phyloP scores from a whole-genome alignment of 2,888 invertebrate species.

The Eurois occulta region DNA sequence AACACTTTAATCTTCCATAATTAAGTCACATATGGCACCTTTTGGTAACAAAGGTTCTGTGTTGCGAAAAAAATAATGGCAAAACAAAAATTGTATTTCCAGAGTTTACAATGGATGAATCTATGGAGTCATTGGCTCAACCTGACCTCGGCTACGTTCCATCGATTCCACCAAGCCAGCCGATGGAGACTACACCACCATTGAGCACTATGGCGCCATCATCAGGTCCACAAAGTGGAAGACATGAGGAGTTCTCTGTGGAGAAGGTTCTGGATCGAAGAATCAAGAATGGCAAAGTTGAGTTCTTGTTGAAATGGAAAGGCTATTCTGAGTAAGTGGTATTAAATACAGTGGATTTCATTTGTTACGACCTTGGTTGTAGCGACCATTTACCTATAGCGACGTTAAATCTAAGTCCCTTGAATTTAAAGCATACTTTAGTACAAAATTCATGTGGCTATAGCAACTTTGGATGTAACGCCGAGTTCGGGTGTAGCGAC shows the following conservation, averaged over 20 bases:
- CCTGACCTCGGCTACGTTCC: constrained; percentile 66
- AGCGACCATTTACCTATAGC: no score
- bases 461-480: no score
- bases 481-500: no score
- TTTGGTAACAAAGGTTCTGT: background rate
- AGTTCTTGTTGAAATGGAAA: constrained; percentile 92
- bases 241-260: constrained; percentile 93
- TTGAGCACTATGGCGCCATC: constrained; percentile 57
- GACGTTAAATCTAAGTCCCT: no score
- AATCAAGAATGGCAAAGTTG: constrained; percentile 92
- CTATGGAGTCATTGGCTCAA: constrained; percentile 73
- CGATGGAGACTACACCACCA: constrained; percentile 70
- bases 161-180: constrained; percentile 53
- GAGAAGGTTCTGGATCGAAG: constrained; percentile 94
- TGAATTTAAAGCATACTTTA: no score
- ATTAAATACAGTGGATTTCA: no score
- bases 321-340: constrained; percentile 91
- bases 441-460: no score
- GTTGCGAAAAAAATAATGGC: background rate
- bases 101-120: constrained; percentile 69
- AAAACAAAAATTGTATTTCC: constrained; percentile 7
- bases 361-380: no score
- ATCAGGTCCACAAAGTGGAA: constrained; percentile 78
- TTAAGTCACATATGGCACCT: no score
- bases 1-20: background rate